phyloP scores from a whole-genome alignment of 2,113 vertebrate species.

The Columbina picui region DNA sequence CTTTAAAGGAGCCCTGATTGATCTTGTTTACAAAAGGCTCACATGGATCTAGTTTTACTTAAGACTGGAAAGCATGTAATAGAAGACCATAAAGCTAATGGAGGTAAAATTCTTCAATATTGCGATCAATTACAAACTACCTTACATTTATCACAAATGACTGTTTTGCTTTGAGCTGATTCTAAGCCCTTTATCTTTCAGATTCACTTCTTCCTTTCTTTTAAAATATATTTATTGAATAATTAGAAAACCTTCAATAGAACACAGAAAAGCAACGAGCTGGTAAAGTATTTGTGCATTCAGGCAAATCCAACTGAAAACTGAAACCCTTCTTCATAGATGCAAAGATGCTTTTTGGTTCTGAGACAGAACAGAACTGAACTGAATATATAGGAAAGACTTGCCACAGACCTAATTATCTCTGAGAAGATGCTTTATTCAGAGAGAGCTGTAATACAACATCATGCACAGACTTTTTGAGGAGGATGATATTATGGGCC shows the following conservation, averaged over 20 bases:
- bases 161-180: slow-evolving; percentile 40
- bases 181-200: slow-evolving; percentile 37
- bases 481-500: background rate
- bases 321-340: background rate
- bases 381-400: background rate
- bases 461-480: background rate
- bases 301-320: background rate
- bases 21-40: slow-evolving; percentile 52
- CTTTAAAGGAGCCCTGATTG: slow-evolving; percentile 33
- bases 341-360: background rate
- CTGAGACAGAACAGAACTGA: background rate
- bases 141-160: slow-evolving; percentile 45
- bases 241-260: background rate
- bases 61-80: background rate
- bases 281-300: background rate
- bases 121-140: slow-evolving; percentile 33
- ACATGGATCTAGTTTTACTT: slow-evolving; percentile 20
- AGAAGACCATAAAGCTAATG: slow-evolving; percentile 21
- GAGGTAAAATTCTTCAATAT: slow-evolving; percentile 38
- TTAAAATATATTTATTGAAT: background rate
- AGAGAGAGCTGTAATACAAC: background rate
- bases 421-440: background rate
- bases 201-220: background rate
- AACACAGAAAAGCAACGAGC: background rate
- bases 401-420: background rate